These are phyloP conservation scores for Lepidocyrtinus sp. DNA, from an alignment of 2,888 invertebrate species.

Conservation along the genomic window DNA sequence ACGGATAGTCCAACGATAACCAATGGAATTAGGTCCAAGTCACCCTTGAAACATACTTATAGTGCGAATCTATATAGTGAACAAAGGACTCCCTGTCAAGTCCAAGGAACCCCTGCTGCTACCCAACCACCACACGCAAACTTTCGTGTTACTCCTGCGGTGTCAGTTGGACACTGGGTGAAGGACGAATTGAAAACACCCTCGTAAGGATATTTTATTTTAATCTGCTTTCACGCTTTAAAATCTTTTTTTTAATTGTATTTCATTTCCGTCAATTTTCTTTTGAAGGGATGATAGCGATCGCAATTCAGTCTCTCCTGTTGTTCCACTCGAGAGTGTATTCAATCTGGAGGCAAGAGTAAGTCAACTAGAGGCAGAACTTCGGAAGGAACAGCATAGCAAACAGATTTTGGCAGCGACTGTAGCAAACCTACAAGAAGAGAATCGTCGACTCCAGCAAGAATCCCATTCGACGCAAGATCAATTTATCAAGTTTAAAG, in stretches of 20 bases:
- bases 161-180: slow-evolving; percentile 50
- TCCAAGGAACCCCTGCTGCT: not conserved
- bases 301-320: slow-evolving; percentile 42
- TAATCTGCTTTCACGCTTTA: not conserved
- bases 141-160: slow-evolving; percentile 41
- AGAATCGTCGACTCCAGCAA: slow-evolving; percentile 89
- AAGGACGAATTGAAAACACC: slow-evolving; percentile 52
- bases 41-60: slow-evolving; percentile 38
- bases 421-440: slow-evolving; percentile 81
- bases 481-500: slow-evolving; percentile 68
- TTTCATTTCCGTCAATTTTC: not conserved
- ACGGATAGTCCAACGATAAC: too few relatives aligned
- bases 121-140: not conserved
- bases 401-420: slow-evolving; percentile 79
- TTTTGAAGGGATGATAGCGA: slow-evolving; percentile 52
- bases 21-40: slow-evolving; percentile 40
- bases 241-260: not conserved
- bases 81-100: slow-evolving; percentile 25
- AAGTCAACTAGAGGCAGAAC: slow-evolving; percentile 76
- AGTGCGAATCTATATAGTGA: slow-evolving; percentile 42
- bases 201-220: slow-evolving; percentile 34
- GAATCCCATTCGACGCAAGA: slow-evolving; percentile 94
- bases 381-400: slow-evolving; percentile 78
- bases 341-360: slow-evolving; percentile 70
- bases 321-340: slow-evolving; percentile 68